phyloP scores from a whole-genome alignment of 2,797 vertebrate genomes.

The Euphonia xanthogaster region DNA sequence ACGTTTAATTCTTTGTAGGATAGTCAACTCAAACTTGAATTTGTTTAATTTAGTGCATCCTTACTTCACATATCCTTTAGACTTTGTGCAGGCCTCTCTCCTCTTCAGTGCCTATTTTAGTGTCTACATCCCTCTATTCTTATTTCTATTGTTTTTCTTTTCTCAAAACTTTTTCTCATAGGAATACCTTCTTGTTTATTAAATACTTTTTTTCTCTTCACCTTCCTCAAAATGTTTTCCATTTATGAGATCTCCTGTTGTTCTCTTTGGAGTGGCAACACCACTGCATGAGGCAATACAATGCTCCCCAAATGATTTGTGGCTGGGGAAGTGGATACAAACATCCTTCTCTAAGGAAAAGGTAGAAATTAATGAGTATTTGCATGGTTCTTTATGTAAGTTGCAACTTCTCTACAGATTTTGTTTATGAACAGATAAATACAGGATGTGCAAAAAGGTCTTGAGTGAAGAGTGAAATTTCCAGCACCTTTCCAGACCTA shows the following conservation, averaged over 20 bases:
- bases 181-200: background rate
- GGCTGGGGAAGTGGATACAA: background rate
- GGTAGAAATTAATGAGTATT: background rate
- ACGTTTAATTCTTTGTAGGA: background rate
- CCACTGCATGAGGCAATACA: background rate
- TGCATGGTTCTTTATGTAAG: background rate
- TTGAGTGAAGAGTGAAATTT: background rate
- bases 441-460: background rate
- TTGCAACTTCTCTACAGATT: background rate
- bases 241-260: background rate
- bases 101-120: background rate
- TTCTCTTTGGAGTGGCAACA: background rate
- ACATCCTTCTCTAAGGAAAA: background rate
- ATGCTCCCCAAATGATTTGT: background rate
- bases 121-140: background rate
- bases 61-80: background rate
- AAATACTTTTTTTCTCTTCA: background rate
- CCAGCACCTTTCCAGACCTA: background rate
- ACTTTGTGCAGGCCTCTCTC: background rate
- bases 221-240: background rate
- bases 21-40: background rate
- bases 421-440: background rate
- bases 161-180: background rate
- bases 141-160: background rate
- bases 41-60: background rate